A percentile compares a stretch with the other conserved stretches of the same genome.
Conservation (phyloP, 2,113 vertebrate genomes). For the Etia nguti region DNA sequence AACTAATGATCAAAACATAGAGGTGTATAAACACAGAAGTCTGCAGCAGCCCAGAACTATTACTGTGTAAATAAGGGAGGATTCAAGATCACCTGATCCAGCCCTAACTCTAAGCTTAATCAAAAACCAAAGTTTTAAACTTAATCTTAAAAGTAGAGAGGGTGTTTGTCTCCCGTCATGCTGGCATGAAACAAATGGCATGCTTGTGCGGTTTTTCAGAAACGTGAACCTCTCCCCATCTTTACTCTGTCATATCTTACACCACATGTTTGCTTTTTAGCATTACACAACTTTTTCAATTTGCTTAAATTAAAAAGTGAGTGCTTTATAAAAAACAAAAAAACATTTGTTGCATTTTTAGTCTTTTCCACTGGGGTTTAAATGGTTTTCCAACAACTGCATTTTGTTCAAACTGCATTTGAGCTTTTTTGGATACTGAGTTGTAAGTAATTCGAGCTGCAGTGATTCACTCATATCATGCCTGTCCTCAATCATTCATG, state of each 20-base stretch:
- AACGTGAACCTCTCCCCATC: not conserved
- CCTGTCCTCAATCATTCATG: not conserved
- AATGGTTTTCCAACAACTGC: not conserved
- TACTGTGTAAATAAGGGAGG: not conserved
- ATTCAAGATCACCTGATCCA: not conserved
- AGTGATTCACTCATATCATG: not conserved
- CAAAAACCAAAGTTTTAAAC: not conserved
- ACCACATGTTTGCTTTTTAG: not conserved
- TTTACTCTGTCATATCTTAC: not conserved
- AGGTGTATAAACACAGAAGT: not conserved
- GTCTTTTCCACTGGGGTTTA: not conserved
- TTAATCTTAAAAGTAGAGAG: not conserved
- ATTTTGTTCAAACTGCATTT: not conserved
- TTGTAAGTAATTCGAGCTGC: not conserved
- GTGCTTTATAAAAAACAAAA: not conserved
- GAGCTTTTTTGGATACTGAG: not conserved
- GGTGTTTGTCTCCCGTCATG: not conserved
- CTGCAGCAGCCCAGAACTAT: not conserved
- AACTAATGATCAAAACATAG: not conserved
- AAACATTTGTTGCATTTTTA: not conserved
- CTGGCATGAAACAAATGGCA: not conserved
- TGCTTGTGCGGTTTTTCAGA: not conserved
- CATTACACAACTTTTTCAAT: not conserved
- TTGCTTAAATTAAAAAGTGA: not conserved
- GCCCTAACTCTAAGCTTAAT: rapidly evolving